phyloP scores from a whole-genome alignment of 2,888 invertebrate genomes.

The Hyles lineata region DNA sequence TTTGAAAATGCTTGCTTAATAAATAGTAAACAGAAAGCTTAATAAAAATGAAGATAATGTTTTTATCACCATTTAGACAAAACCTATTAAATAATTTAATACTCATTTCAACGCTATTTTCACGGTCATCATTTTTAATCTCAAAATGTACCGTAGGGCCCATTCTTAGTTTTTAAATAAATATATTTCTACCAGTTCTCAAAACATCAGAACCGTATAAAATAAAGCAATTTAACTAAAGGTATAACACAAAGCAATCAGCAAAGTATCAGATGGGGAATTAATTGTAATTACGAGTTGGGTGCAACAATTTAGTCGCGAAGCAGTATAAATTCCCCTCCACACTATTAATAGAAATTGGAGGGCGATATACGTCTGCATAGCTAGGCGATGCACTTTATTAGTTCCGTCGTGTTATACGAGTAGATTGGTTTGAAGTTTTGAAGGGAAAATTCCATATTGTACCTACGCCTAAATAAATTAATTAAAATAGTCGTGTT shows the following conservation, averaged over 20 bases:
- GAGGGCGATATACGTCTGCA: conserved; percentile 1
- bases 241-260: background rate
- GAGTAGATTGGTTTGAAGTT: background rate
- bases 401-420: background rate
- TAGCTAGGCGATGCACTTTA: conserved; percentile 3
- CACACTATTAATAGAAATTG: conserved; percentile 11
- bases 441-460: background rate
- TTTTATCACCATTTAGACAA: no score
- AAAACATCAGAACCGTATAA: background rate
- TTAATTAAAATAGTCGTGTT: no score
- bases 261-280: background rate
- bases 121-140: no score
- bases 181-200: background rate
- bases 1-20: no score
- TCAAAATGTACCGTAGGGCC: no score
- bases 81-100: no score
- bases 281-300: background rate
- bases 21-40: no score
- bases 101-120: no score
- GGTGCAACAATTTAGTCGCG: background rate
- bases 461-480: no score
- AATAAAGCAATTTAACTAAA: background rate
- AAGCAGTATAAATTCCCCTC: conserved; percentile 18
- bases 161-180: no score
- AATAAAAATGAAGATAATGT: no score